Conservation (phyloP, 2,113 vertebrate species). For the Solea senegalensis region DNA sequence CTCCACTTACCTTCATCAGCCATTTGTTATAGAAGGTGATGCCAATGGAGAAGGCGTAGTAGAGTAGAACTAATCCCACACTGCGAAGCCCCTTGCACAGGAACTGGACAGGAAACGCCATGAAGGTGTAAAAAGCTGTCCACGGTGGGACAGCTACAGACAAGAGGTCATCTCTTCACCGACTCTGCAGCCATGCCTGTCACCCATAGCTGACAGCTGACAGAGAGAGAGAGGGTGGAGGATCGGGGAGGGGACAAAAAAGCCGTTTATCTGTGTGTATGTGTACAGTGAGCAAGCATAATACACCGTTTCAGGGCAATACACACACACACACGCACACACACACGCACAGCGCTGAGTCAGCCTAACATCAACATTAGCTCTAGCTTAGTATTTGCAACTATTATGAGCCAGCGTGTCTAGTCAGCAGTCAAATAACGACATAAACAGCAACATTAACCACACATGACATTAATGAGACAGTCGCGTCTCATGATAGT, state of each 20-base stretch:
- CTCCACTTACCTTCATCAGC: constrained; percentile 86
- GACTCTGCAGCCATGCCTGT: neutral
- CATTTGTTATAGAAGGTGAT: constrained; percentile 98
- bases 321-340: too few relatives aligned
- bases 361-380: neutral
- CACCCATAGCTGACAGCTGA: neutral
- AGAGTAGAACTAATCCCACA: constrained; percentile 86
- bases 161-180: constrained; percentile 23
- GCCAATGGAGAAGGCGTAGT: constrained; percentile 91
- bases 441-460: too few relatives aligned
- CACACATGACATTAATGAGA: too few relatives aligned
- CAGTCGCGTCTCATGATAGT: too few relatives aligned
- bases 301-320: too few relatives aligned
- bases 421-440: too few relatives aligned
- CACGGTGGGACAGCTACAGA: constrained; percentile 28
- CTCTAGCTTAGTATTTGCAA: neutral
- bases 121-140: constrained; percentile 37
- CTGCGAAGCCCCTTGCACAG: constrained; percentile 81
- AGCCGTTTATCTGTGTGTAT: neutral
- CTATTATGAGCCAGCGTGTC: neutral
- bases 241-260: neutral
- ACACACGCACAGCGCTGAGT: neutral
- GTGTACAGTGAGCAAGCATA: neutral
- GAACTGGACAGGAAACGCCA: constrained; percentile 76
- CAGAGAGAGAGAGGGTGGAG: neutral